Evolutionary conservation across 2,888 invertebrate species (phyloP).

Genomic region (Chironomus riparius): DNA sequence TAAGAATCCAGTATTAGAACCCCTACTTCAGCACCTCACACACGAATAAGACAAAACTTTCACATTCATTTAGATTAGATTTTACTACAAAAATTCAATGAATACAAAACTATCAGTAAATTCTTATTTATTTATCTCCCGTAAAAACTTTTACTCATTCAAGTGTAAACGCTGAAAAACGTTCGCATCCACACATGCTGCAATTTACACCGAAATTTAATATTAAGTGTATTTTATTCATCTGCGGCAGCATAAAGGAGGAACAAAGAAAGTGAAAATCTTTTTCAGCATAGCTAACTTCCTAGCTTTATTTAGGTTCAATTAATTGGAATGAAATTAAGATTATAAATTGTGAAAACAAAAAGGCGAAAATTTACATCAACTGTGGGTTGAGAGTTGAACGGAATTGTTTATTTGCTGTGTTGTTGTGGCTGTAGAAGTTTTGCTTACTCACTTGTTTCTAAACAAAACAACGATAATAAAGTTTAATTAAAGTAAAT

Average conservation of each 20-base stretch:
- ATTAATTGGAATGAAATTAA: slow-evolving; percentile 26
- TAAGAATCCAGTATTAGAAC: no score
- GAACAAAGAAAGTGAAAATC: no score
- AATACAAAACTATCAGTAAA: no score
- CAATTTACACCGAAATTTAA: not conserved
- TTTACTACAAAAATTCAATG: no score
- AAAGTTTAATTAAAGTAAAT: slow-evolving; percentile 24
- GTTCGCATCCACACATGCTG: not conserved
- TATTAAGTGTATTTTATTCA: no score
- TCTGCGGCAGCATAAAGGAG: no score
- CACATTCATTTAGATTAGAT: no score
- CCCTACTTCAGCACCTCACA: no score
- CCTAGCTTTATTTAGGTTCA: slow-evolving; percentile 11
- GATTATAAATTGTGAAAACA: slow-evolving; percentile 13
- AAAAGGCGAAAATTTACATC: slow-evolving; percentile 4
- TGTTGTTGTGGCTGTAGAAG: not conserved
- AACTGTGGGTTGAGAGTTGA: not conserved
- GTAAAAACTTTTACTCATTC: no score
- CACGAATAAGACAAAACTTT: no score
- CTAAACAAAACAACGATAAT: slow-evolving; percentile 7
- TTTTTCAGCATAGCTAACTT: not conserved
- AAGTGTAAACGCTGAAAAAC: no score
- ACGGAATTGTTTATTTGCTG: slow-evolving; percentile 9
- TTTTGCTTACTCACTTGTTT: not conserved
- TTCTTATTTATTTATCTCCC: no score